Base-by-base conservation (phyloP, 1,140 invertebrate genomes). In the Habropoda laboriosa region DNA sequence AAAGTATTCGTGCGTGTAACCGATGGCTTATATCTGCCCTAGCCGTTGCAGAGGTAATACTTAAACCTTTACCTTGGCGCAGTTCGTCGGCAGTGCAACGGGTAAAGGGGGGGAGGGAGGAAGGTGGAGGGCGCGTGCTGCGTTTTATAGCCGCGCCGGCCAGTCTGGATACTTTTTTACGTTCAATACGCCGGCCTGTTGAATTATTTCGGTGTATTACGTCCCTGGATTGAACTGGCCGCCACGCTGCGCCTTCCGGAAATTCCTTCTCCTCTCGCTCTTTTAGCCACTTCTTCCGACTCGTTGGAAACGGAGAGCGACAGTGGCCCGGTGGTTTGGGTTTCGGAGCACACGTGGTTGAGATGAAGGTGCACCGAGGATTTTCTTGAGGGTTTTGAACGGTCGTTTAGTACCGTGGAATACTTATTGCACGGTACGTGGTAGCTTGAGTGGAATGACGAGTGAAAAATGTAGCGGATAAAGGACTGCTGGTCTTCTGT, bases 161-260 rank as follows among this genome's bases (percentile, higher is more conserved):
- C 75, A 42, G 66, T 71, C 53, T 49, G 45, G 55, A 24, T 78
- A 78, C 75, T 8, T 77, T 70, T 71, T 70, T 71, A 78, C 75
- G 75, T 71, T 49, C 75, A 61, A 71, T 78, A 60, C 66, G 35
- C 55, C 13, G 60, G 32, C 53, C 32, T 32, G 66, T 78, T 78
- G 68, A 78, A 71, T 78, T 78, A 78, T 78, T 78, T 78, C 66
- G 66, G 75, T 49, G 75, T 78, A 78, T 78, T 78, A 78, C 66
- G 67, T 35, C 12, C 67, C 16, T 2, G 75, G 55, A 78, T 77
- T 70, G 75, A 78, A 78, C 42, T 24, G 75, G 67, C 42, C 55
- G 67, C 42, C 55, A 24, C 66, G 63, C 47, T 58, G 53, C 64
- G 21, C 53, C 64, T 76, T 68, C 35, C 40, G 16, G 30, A 12